These are phyloP conservation scores for Acrocyrtus sp. DNA, from an alignment of 2,888 invertebrate genomes.

Conservation along the genomic window DNA sequence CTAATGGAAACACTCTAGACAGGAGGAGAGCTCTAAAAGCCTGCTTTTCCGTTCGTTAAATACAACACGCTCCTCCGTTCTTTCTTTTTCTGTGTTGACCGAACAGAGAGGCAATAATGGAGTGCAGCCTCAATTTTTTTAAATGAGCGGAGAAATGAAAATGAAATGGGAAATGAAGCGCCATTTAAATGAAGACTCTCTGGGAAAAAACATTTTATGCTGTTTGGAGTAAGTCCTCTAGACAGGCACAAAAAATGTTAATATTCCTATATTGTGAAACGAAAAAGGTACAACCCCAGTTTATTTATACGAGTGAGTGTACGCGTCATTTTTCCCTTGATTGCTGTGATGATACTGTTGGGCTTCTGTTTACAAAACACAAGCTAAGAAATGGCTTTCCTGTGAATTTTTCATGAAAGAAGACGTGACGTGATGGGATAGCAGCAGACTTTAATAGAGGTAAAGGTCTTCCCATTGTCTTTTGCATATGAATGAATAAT, in stretches of 20 bases:
- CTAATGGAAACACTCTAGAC: slow-evolving; percentile 11
- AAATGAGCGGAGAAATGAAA: too few species aligned
- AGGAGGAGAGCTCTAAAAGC: slow-evolving; percentile 1
- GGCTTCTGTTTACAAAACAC: background rate
- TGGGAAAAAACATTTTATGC: background rate
- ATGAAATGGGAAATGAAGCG: too few species aligned
- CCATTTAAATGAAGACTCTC: background rate
- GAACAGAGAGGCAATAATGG: background rate
- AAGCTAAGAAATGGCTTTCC: background rate
- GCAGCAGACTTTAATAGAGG: background rate
- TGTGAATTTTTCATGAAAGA: slow-evolving; percentile 5
- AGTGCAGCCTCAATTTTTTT: background rate
- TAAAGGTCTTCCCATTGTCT: background rate
- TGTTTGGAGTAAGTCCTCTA: background rate
- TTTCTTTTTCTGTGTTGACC: too few species aligned
- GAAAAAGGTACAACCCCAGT: background rate
- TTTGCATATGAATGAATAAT: slow-evolving; percentile 13
- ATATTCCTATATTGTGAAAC: background rate
- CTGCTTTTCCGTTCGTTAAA: background rate
- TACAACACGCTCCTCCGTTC: too few species aligned
- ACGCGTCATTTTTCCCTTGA: background rate
- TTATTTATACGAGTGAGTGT: too few species aligned
- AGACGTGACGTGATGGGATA: slow-evolving; percentile 1
- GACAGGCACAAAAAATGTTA: background rate
- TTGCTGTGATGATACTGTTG: background rate